phyloP scores from a whole-genome alignment of 2,113 vertebrate species.

The Pithys albifrons region DNA sequence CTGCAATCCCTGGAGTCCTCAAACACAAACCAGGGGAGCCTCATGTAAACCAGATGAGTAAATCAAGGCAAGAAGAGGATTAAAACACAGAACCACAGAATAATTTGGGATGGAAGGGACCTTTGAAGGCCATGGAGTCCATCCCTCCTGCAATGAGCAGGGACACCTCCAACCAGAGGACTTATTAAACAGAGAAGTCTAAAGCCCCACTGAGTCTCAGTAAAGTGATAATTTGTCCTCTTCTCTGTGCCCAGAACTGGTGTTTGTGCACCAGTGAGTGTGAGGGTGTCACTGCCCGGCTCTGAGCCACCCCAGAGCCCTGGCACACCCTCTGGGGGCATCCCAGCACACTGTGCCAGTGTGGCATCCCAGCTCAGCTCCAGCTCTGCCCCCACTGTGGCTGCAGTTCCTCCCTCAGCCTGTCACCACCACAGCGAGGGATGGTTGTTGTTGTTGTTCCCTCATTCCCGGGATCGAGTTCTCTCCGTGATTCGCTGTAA shows the following conservation, averaged over 20 bases:
- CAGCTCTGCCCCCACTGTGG: not conserved
- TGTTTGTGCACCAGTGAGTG: rapidly evolving
- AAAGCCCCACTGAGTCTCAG: not conserved
- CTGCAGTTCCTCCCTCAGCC: not conserved
- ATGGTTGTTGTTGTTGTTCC: not conserved
- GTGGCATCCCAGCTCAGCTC: not conserved
- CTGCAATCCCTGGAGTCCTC: not conserved
- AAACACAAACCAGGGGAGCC: not conserved
- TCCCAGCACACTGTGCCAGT: not conserved
- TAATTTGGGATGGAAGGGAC: not conserved
- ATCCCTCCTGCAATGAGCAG: not conserved
- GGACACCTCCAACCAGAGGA: not conserved
- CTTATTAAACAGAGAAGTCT: not conserved
- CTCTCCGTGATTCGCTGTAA: not conserved
- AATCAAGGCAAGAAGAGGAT: not conserved
- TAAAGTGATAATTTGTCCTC: not conserved
- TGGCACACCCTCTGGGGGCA: not conserved
- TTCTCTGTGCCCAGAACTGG: not conserved
- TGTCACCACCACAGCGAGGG: not conserved
- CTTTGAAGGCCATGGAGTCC: not conserved
- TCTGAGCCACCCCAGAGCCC: not conserved
- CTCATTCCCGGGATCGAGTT: slow-evolving; percentile 2
- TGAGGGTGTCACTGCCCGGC: rapidly evolving
- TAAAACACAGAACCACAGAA: not conserved
- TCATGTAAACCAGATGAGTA: not conserved